These are phyloP conservation scores for Actinernus sp. DNA, from an alignment of 92 coral and sea anemone genomes.

Conservation along the genomic window DNA sequence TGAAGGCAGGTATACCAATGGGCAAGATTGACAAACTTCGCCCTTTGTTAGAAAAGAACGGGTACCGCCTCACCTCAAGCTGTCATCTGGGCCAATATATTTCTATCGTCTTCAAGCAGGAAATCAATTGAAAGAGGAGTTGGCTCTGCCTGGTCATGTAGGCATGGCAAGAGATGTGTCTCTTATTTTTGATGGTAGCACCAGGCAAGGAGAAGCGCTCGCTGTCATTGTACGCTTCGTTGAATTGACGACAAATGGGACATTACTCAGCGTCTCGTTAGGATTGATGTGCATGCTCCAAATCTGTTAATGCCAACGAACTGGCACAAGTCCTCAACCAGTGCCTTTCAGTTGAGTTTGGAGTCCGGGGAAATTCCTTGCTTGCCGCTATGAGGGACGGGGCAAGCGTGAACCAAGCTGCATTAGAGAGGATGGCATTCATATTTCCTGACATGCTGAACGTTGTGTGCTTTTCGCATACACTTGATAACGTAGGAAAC, in stretches of 20 bases:
- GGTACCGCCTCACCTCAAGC: neutral
- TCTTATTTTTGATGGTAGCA: slow-evolving; percentile 17
- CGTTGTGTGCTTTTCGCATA: too few relatives aligned
- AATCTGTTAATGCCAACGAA: slow-evolving; percentile 25
- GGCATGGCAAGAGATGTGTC: slow-evolving; percentile 8
- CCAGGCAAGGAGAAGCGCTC: slow-evolving; percentile 39
- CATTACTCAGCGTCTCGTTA: slow-evolving; percentile 54
- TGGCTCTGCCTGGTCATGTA: neutral
- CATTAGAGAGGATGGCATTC: too few relatives aligned
- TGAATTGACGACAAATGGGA: slow-evolving; percentile 28
- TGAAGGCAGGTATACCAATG: slow-evolving; percentile 6
- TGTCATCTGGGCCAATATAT: neutral
- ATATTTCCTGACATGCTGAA: slow-evolving; percentile 10
- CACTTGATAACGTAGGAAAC: too few relatives aligned
- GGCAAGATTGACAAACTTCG: slow-evolving; percentile 1
- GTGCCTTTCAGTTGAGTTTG: slow-evolving; percentile 28
- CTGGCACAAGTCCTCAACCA: too few relatives aligned
- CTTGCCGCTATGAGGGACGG: slow-evolving; percentile 43
- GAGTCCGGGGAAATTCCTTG: slow-evolving; percentile 20
- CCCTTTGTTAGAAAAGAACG: neutral
- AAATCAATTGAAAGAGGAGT: slow-evolving; percentile 21
- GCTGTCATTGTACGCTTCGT: slow-evolving; percentile 41
- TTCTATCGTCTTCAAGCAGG: slow-evolving; percentile 9
- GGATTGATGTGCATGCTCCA: slow-evolving; percentile 43
- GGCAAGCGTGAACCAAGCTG: slow-evolving; percentile 56